These are phyloP conservation scores for Dermolepida albohirtum DNA, from an alignment of 2,888 invertebrate species.

Conservation along the genomic window DNA sequence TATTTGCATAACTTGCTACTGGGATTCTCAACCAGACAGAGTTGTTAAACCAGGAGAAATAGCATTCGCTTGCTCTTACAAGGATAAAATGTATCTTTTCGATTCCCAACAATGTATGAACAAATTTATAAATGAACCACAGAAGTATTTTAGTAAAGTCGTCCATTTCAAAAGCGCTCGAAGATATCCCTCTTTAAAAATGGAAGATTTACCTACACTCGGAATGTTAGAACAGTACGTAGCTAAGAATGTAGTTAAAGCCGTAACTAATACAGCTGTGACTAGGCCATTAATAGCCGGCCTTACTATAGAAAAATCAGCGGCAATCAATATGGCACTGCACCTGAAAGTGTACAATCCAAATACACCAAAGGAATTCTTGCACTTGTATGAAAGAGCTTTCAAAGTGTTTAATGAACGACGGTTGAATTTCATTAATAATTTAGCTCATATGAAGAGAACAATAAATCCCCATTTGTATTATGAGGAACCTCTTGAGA, in stretches of 20 bases:
- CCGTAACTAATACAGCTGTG: conserved; percentile 68
- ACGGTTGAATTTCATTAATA: conserved; percentile 54
- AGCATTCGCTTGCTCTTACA: conserved; percentile 67
- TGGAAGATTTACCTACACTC: conserved; percentile 68
- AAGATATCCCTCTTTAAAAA: conserved; percentile 63
- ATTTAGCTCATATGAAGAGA: conserved; percentile 65
- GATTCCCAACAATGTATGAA: conserved; percentile 67
- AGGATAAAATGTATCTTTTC: conserved; percentile 69
- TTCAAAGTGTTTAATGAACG: conserved; percentile 62
- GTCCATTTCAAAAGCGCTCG: conserved; percentile 61
- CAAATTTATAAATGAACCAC: conserved; percentile 68
- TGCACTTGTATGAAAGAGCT: conserved; percentile 63
- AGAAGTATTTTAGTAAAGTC: conserved; percentile 66
- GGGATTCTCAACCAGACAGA: conserved; percentile 67
- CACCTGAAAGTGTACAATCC: conserved; percentile 70
- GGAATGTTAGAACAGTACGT: conserved; percentile 74
- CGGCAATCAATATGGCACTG: conserved; percentile 69
- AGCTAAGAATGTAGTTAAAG: conserved; percentile 68
- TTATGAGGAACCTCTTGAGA: conserved; percentile 63
- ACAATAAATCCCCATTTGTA: conserved; percentile 70
- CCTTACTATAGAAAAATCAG: conserved; percentile 67
- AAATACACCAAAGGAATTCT: conserved; percentile 55
- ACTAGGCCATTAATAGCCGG: conserved; percentile 73
- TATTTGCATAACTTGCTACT: conserved; percentile 73
- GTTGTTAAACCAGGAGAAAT: conserved; percentile 65